Conservation (phyloP, 2,888 invertebrate genomes). For the Drosophila pseudotalamancana region DNA sequence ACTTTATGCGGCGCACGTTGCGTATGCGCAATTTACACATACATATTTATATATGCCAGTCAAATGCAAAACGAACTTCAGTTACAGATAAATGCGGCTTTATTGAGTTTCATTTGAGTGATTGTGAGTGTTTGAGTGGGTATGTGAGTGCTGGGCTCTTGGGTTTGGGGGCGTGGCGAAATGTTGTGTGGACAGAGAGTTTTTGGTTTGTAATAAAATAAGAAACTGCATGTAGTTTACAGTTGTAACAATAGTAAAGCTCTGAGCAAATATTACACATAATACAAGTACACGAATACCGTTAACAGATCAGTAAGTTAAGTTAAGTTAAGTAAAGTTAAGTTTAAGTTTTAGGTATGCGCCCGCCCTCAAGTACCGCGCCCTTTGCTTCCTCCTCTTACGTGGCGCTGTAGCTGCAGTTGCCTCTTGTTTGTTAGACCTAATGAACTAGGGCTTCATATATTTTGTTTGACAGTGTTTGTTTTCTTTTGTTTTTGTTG, state of each 20-base stretch:
- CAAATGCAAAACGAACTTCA: constrained; percentile 55
- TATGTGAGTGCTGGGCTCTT: constrained; percentile 29
- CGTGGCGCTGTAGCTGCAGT: constrained; percentile 16
- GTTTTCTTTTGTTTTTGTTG: constrained; percentile 14
- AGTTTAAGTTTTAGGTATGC: constrained; percentile 41
- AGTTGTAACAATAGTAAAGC: constrained; percentile 65
- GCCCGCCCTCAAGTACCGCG: constrained; percentile 26
- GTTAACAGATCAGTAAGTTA: constrained; percentile 36
- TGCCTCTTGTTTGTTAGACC: constrained; percentile 25
- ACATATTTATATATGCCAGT: constrained; percentile 6
- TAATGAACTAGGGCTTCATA: constrained; percentile 55
- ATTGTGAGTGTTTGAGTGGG: constrained; percentile 11
- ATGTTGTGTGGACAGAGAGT: constrained; percentile 24
- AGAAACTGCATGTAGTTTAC: constrained; percentile 38
- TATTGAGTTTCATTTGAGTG: constrained; percentile 59
- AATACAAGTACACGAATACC: constrained; percentile 51
- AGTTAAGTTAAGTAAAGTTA: constrained; percentile 27
- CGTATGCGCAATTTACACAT: constrained; percentile 65
- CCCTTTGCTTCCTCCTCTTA: constrained; percentile 7
- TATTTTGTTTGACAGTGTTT: constrained; percentile 18
- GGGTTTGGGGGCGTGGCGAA: constrained; percentile 12
- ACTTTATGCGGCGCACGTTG: constrained; percentile 48
- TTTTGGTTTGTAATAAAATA: constrained; percentile 29
- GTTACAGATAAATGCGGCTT: constrained; percentile 79
- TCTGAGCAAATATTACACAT: constrained; percentile 58